Conservation (phyloP, 1,140 invertebrate species). For the Drosophila obscura region DNA sequence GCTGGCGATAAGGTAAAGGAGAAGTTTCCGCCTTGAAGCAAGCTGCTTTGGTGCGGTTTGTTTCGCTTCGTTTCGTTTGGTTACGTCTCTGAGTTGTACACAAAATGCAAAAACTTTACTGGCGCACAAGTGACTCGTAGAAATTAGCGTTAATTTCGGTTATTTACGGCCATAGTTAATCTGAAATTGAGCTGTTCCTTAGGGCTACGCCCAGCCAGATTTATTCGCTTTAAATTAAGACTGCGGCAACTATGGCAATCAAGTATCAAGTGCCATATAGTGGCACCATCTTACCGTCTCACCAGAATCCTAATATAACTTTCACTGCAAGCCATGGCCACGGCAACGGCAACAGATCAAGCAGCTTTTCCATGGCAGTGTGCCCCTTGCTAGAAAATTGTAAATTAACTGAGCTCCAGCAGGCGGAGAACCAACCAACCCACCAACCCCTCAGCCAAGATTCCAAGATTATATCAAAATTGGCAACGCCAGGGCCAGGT, state of each 20-base stretch:
- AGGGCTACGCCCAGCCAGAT: no score
- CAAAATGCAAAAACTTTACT: conserved; percentile 13
- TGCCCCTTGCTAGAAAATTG: conserved; percentile 27
- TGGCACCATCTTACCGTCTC: neutral
- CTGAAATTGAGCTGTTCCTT: no score
- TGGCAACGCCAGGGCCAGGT: conserved; percentile 34
- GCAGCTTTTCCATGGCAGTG: conserved; percentile 13
- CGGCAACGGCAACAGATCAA: conserved; percentile 13
- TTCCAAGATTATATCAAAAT: conserved; percentile 26
- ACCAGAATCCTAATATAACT: conserved; percentile 25
- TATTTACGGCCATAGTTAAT: no score
- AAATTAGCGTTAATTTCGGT: no score
- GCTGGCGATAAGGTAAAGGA: conserved; percentile 12
- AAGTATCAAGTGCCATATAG: no score
- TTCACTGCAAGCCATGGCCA: conserved; percentile 10
- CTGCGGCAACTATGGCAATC: conserved; percentile 11
- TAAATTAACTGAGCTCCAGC: conserved; percentile 34
- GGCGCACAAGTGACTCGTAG: no score
- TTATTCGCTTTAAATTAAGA: neutral
- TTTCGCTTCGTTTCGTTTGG: neutral
- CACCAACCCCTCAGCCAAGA: conserved; percentile 4
- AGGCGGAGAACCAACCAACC: neutral
- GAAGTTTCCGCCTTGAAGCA: conserved; percentile 16
- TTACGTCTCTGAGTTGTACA: neutral
- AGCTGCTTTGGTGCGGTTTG: conserved; percentile 42